Percentiles rank a stretch among this genome's conserved stretches.
Conservation (phyloP, 2,888 invertebrate species). For the Cheilosia vulpina region DNA sequence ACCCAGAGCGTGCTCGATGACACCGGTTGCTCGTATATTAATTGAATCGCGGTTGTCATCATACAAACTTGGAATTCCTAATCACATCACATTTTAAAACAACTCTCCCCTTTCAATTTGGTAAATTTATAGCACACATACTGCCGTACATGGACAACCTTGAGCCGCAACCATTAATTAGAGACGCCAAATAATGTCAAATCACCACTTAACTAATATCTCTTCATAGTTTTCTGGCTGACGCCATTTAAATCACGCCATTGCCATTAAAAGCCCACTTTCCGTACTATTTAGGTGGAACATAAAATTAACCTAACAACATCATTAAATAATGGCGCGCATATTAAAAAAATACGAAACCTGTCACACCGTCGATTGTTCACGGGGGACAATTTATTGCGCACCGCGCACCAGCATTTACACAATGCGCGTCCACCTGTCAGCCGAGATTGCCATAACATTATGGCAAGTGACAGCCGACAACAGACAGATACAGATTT, state of each 20-base stretch:
- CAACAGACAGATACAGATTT: constrained; percentile 43
- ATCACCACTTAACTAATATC: constrained; percentile 70
- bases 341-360: constrained; percentile 71
- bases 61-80: constrained; percentile 31
- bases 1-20: no score
- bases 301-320: constrained; percentile 73
- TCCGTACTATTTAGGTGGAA: constrained; percentile 62
- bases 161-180: constrained; percentile 55
- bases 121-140: constrained; percentile 63
- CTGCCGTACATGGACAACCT: constrained; percentile 29
- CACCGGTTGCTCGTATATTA: no score
- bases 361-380: constrained; percentile 67
- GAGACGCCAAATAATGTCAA: constrained; percentile 71
- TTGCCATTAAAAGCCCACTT: constrained; percentile 70
- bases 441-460: constrained; percentile 63
- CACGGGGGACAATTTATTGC: constrained; percentile 65
- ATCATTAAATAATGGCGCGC: constrained; percentile 72
- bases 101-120: constrained; percentile 5
- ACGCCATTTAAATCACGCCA: constrained; percentile 70
- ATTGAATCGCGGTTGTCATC: constrained; percentile 20
- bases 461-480: constrained; percentile 63
- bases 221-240: constrained; percentile 61
- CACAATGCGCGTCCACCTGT: constrained; percentile 68
- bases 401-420: constrained; percentile 39
- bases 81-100: constrained; percentile 20